Evolutionary conservation across 2,888 invertebrate genomes (phyloP).

Genomic region (Amorpha juglandis): DNA sequence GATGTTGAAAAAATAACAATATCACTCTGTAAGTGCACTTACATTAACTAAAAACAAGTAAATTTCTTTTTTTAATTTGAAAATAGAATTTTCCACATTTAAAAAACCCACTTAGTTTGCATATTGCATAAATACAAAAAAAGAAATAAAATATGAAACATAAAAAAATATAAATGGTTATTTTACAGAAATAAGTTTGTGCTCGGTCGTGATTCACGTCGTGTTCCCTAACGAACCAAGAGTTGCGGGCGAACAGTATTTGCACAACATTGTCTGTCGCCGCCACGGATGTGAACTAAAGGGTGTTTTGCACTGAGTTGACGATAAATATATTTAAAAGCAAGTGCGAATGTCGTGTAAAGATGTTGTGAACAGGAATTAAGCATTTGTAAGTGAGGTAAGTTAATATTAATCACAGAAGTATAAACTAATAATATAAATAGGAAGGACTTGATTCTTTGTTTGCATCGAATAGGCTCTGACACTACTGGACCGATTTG

Average conservation of each 20-base stretch:
- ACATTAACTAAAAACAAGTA: too few relatives aligned
- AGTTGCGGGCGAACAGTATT: conserved; percentile 29
- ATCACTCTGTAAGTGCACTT: too few relatives aligned
- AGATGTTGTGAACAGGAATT: neutral
- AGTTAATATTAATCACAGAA: too few relatives aligned
- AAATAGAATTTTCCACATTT: too few relatives aligned
- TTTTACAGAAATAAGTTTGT: conserved; percentile 26
- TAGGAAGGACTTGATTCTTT: too few relatives aligned
- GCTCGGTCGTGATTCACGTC: conserved; percentile 22
- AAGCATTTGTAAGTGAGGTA: neutral
- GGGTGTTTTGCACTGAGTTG: conserved; percentile 27
- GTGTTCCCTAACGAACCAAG: conserved; percentile 29
- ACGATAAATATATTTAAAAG: conserved; percentile 22
- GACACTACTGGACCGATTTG: too few relatives aligned
- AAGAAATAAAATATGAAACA: conserved; percentile 15
- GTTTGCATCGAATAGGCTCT: too few relatives aligned
- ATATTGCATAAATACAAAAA: neutral
- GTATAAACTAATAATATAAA: too few relatives aligned
- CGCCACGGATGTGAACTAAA: conserved; percentile 26
- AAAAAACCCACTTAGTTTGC: too few relatives aligned
- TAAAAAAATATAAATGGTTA: conserved; percentile 26
- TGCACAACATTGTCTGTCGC: conserved; percentile 32
- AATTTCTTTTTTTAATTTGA: too few relatives aligned
- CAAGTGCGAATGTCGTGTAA: conserved; percentile 3
- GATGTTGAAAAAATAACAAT: too few relatives aligned